Conservation (phyloP, 2,113 vertebrate genomes). For the Oreotrochilus melanogaster region DNA sequence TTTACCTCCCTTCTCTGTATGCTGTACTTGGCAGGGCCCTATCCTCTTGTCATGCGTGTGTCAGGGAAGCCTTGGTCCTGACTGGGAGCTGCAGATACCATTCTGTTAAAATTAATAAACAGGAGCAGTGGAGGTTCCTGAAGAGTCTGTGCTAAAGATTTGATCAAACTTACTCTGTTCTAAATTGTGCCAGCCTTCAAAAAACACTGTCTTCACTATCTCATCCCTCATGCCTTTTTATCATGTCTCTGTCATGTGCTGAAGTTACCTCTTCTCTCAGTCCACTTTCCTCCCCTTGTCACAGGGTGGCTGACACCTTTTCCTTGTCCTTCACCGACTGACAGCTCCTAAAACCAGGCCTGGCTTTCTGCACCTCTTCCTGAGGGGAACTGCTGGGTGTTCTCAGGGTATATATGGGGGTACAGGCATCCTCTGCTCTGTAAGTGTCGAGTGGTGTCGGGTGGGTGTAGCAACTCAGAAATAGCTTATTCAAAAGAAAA, state of each 20-base stretch:
- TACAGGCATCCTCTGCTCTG: not conserved
- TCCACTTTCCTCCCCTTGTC: not conserved
- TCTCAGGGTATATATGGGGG: not conserved
- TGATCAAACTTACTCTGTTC: not conserved
- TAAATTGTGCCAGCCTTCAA: conserved; percentile 15
- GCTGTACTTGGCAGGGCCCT: not conserved
- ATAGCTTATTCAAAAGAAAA: not conserved
- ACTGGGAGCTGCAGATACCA: not conserved
- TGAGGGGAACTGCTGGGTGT: accelerated
- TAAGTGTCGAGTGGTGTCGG: not conserved
- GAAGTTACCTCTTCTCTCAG: not conserved
- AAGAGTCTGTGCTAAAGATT: conserved; percentile 2
- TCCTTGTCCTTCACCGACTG: conserved; percentile 9
- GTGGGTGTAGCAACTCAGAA: conserved; percentile 4
- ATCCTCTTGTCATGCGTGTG: not conserved
- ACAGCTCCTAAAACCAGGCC: not conserved
- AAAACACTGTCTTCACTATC: not conserved
- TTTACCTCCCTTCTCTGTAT: not conserved
- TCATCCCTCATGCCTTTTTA: not conserved
- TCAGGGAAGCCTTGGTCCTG: not conserved
- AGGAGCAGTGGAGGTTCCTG: conserved; percentile 1
- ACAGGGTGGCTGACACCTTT: conserved; percentile 17
- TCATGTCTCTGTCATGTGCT: not conserved
- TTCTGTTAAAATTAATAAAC: conserved; percentile 45
- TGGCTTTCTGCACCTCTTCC: not conserved